phyloP scores from a whole-genome alignment of 2,888 invertebrate species.

The Trimorus sp. region DNA sequence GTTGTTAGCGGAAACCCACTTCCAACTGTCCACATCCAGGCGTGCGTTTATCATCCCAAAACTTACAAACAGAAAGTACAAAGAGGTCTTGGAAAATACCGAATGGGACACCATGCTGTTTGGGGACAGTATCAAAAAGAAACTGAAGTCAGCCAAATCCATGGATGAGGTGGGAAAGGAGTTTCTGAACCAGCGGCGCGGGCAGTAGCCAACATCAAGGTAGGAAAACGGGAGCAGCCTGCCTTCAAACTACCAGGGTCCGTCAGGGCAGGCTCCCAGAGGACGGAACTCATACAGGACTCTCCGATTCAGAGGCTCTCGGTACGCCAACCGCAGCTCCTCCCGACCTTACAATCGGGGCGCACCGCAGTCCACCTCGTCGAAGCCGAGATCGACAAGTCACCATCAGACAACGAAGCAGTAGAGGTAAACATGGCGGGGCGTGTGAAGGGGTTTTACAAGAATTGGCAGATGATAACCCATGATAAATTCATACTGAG shows the following conservation, averaged over 20 bases:
- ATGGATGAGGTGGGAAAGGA: slow-evolving; percentile 20
- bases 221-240: slow-evolving; percentile 39
- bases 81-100: slow-evolving; percentile 14
- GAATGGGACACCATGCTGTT: slow-evolving; percentile 21
- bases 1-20: slow-evolving; percentile 19
- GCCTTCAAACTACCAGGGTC: slow-evolving; percentile 30
- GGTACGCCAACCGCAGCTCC: not conserved
- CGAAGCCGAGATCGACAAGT: not conserved
- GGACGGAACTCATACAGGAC: slow-evolving; percentile 5
- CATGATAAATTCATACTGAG: slow-evolving; percentile 9
- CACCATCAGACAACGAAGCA: not conserved
- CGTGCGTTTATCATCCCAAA: slow-evolving; percentile 28
- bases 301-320: slow-evolving; percentile 17
- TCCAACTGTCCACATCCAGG: slow-evolving; percentile 22
- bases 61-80: not conserved
- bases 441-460: not conserved
- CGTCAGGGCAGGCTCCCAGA: slow-evolving; percentile 14
- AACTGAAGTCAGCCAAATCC: slow-evolving; percentile 22
- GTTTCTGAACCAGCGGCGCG: slow-evolving; percentile 2
- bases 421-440: slow-evolving; percentile 31
- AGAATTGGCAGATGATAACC: slow-evolving; percentile 18
- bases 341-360: not conserved
- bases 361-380: not conserved
- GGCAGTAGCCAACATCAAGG: not conserved
- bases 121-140: slow-evolving; percentile 9